Evolutionary conservation across 2,888 invertebrate species (phyloP).

Genomic region (Cosmopolites sordidus): DNA sequence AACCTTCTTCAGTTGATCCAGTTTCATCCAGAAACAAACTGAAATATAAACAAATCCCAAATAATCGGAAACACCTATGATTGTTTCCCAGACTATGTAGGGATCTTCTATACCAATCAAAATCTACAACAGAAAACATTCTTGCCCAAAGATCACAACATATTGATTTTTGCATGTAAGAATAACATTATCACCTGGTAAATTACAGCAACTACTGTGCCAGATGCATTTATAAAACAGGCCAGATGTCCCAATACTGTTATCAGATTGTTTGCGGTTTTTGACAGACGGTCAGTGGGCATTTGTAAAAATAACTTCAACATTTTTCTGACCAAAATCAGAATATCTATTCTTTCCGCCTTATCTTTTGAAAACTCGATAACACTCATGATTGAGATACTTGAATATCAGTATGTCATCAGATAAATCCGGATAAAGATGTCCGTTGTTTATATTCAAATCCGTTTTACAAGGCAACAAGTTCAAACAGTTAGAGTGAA

Average conservation of each 20-base stretch:
- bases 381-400: too few relatives aligned
- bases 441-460: too few relatives aligned
- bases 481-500: too few relatives aligned
- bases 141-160: not conserved
- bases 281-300: not conserved
- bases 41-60: constrained; percentile 10
- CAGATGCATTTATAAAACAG: not conserved
- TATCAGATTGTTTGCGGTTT: not conserved
- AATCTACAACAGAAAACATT: constrained; percentile 11
- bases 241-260: not conserved
- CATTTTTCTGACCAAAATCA: not conserved
- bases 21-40: constrained; percentile 8
- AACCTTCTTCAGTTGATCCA: constrained; percentile 1
- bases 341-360: constrained; percentile 1
- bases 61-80: constrained; percentile 8
- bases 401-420: too few relatives aligned
- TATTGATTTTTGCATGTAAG: not conserved
- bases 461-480: too few relatives aligned
- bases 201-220: not conserved
- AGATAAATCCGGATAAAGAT: too few relatives aligned
- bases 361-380: too few relatives aligned
- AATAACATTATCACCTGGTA: not conserved
- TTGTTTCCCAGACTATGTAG: constrained; percentile 8
- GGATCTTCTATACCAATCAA: constrained; percentile 16
- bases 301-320: not conserved